Percentiles rank a stretch among this genome's conserved stretches.
phyloP scores from a whole-genome alignment of 30 jellyfish, hydroid and myxozoan genomes.

The Turritopsis rubra region DNA sequence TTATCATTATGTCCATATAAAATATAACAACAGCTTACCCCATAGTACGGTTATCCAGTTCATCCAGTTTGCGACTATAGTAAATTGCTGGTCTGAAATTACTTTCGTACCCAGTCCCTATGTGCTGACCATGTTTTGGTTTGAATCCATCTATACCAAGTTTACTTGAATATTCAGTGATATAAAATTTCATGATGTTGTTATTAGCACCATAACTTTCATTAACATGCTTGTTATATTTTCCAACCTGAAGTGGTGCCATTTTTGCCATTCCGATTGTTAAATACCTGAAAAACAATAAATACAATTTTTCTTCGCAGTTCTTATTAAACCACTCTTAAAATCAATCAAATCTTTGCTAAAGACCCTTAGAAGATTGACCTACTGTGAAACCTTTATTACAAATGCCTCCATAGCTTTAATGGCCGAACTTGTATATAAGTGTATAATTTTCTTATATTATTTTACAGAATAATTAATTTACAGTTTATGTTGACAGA shows the following conservation, averaged over 20 bases:
- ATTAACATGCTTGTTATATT: conserved; percentile 41
- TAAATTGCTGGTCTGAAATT: conserved; percentile 73
- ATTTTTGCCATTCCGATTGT: background rate
- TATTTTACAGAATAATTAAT: too few relatives aligned
- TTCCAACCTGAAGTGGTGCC: conserved; percentile 56
- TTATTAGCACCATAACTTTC: conserved; percentile 64
- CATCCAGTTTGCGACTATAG: conserved; percentile 58
- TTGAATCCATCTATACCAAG: conserved; percentile 48
- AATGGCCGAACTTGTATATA: too few relatives aligned
- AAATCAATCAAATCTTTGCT: too few relatives aligned
- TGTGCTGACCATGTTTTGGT: conserved; percentile 53
- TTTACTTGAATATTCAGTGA: conserved; percentile 58
- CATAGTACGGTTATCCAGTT: conserved; percentile 58
- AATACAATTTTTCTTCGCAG: too few relatives aligned
- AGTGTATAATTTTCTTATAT: too few relatives aligned
- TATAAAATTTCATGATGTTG: conserved; percentile 44
- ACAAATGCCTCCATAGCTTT: too few relatives aligned
- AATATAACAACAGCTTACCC: conserved; percentile 42
- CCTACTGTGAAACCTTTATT: too few relatives aligned
- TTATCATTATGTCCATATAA: too few relatives aligned
- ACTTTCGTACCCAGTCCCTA: conserved; percentile 71
- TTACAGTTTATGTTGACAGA: too few relatives aligned
- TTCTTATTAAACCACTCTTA: too few relatives aligned
- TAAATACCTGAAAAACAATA: too few relatives aligned
- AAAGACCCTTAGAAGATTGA: too few relatives aligned